phyloP scores from a whole-genome alignment of 2,888 invertebrate species.

The Nomada goodeniana region DNA sequence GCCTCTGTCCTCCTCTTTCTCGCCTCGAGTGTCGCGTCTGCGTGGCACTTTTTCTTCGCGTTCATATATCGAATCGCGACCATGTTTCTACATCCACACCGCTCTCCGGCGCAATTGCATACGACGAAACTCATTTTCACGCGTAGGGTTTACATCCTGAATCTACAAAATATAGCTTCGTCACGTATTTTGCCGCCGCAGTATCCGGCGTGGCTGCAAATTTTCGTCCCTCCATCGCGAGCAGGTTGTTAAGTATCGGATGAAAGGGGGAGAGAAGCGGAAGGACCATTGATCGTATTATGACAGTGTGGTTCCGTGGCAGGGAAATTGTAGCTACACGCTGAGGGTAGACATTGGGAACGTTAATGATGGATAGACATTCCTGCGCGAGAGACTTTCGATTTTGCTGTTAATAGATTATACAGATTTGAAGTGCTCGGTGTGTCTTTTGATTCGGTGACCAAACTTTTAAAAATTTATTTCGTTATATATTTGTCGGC shows the following conservation, averaged over 20 bases:
- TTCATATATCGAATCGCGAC: constrained; percentile 68
- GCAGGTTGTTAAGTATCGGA: constrained; percentile 11
- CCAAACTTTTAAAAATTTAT: no score
- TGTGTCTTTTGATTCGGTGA: no score
- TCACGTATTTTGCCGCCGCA: constrained; percentile 20
- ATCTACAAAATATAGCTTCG: constrained; percentile 68
- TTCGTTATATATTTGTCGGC: neutral
- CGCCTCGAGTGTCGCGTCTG: constrained; percentile 35
- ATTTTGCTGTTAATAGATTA: no score
- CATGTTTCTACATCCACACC: constrained; percentile 56
- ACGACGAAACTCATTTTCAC: constrained; percentile 77
- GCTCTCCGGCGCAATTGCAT: constrained; percentile 63
- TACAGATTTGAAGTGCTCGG: no score
- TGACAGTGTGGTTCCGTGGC: neutral
- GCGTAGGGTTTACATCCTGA: constrained; percentile 70
- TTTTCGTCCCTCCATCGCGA: constrained; percentile 1
- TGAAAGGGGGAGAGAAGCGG: neutral
- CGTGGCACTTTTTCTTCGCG: constrained; percentile 65
- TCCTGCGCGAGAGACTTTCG: no score
- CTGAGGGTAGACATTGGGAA: no score
- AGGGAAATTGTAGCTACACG: neutral
- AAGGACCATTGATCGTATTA: constrained; percentile 1
- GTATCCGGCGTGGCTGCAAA: constrained; percentile 29
- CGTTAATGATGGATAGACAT: no score
- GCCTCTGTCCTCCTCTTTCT: constrained; percentile 16